Evolutionary conservation across 1,140 invertebrate species (phyloP).

Genomic region (Lordiphosa mommai): DNA sequence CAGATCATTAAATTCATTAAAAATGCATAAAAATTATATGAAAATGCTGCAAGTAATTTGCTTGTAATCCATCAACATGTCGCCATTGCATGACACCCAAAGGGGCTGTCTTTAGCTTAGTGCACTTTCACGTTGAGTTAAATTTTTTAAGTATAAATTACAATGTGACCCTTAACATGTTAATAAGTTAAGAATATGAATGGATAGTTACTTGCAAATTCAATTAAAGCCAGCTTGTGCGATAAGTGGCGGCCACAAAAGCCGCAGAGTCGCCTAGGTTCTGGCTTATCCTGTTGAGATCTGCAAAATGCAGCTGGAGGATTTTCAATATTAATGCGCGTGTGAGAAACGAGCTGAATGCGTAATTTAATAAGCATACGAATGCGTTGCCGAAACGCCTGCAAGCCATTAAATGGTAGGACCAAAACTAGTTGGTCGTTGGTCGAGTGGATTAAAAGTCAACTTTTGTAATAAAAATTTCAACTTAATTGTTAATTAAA

Average conservation of each 20-base stretch:
- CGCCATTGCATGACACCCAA: constrained; percentile 48
- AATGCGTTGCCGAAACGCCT: constrained; percentile 46
- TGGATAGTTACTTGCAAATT: constrained; percentile 44
- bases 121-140: constrained; percentile 8
- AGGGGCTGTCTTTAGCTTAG: constrained; percentile 16
- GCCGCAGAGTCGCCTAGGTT: constrained; percentile 27
- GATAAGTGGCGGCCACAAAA: constrained; percentile 60
- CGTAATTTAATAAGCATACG: constrained; percentile 64
- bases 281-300: constrained; percentile 48
- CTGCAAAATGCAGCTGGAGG: constrained; percentile 38
- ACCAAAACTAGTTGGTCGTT: constrained; percentile 23
- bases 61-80: constrained; percentile 67
- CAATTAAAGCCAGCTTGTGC: constrained; percentile 57
- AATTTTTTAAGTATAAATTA: constrained; percentile 48
- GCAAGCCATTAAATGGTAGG: constrained; percentile 29
- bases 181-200: constrained; percentile 66
- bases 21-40: constrained; percentile 62
- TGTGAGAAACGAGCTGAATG: constrained; percentile 69
- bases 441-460: constrained; percentile 27
- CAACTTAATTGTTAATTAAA: constrained; percentile 77
- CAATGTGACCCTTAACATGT: constrained; percentile 64
- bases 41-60: constrained; percentile 44
- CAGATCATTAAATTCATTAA: constrained; percentile 71
- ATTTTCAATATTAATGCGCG: constrained; percentile 36
- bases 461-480: constrained; percentile 64